Evolutionary conservation across 2,888 invertebrate genomes (phyloP).

Genomic region (Spodoptera exigua): DNA sequence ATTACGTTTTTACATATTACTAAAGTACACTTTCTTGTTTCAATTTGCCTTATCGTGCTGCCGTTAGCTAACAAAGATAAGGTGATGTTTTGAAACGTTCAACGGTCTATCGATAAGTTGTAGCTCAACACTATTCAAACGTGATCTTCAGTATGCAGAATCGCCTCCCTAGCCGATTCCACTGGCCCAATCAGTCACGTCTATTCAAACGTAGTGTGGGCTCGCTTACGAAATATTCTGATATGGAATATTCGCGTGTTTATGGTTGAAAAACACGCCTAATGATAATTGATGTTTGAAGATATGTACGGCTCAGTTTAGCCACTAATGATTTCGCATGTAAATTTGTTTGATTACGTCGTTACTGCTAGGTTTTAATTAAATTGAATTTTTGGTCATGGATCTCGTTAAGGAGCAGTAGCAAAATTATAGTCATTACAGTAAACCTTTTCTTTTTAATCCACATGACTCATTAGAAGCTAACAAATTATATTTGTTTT

Average conservation of each 20-base stretch:
- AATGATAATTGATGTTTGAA: slow-evolving; percentile 47
- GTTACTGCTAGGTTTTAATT: slow-evolving; percentile 35
- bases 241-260: slow-evolving; percentile 15
- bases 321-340: slow-evolving; percentile 31
- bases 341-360: slow-evolving; percentile 39
- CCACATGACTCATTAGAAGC: no score
- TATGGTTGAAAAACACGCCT: slow-evolving; percentile 36
- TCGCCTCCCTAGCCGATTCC: slow-evolving; percentile 69
- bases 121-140: slow-evolving; percentile 63
- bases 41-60: slow-evolving; percentile 17
- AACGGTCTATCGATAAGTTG: slow-evolving; percentile 53
- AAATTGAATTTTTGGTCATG: slow-evolving; percentile 30
- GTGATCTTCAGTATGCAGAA: slow-evolving; percentile 80
- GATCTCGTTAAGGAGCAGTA: slow-evolving; percentile 3
- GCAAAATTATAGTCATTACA: slow-evolving; percentile 8
- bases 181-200: slow-evolving; percentile 76
- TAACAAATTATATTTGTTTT: no score
- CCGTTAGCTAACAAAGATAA: slow-evolving; percentile 31
- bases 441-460: slow-evolving; percentile 2
- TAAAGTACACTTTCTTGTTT: slow-evolving; percentile 9
- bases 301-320: slow-evolving; percentile 21
- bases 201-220: slow-evolving; percentile 34
- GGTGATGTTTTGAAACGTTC: background rate
- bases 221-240: slow-evolving; percentile 30
- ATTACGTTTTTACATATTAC: slow-evolving; percentile 10